Conservation (phyloP, 1,140 invertebrate genomes). For the Rhizoglyphus robini region DNA sequence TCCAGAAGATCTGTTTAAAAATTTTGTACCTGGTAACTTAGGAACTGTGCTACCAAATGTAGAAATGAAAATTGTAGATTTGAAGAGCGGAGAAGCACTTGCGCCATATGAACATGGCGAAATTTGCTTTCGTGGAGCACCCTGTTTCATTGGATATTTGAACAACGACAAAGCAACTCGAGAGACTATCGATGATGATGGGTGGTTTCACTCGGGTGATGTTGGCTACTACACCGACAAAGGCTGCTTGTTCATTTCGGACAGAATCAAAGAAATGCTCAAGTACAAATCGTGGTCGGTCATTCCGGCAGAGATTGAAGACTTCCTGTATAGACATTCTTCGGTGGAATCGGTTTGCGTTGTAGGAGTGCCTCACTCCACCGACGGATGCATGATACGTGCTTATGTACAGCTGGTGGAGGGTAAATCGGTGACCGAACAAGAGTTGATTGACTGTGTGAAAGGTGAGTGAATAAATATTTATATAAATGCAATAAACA, state of each 20-base stretch:
- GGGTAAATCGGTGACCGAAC: constrained; percentile 2
- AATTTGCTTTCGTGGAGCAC: constrained; percentile 34
- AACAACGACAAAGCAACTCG: constrained; percentile 23
- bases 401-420: constrained; percentile 26
- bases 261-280: constrained; percentile 29
- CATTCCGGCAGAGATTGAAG: constrained; percentile 28
- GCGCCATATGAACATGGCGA: constrained; percentile 40
- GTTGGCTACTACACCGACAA: constrained; percentile 28
- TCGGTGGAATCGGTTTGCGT: constrained; percentile 70
- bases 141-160: constrained; percentile 25
- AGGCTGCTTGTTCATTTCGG: constrained; percentile 28
- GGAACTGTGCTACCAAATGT: neutral
- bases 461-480: neutral
- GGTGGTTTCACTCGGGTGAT: constrained; percentile 27
- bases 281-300: constrained; percentile 29
- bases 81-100: constrained; percentile 40
- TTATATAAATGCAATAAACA: neutral
- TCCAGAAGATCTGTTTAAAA: neutral
- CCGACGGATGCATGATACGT: constrained; percentile 70
- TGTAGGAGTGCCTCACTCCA: constrained; percentile 68
- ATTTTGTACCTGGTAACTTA: constrained; percentile 4
- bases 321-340: constrained; percentile 53
- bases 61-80: constrained; percentile 33
- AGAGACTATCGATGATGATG: constrained; percentile 20
- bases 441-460: constrained; percentile 23